Evolutionary conservation across 2,888 invertebrate genomes (phyloP).

Genomic region (Pseudococcus longispinus): DNA sequence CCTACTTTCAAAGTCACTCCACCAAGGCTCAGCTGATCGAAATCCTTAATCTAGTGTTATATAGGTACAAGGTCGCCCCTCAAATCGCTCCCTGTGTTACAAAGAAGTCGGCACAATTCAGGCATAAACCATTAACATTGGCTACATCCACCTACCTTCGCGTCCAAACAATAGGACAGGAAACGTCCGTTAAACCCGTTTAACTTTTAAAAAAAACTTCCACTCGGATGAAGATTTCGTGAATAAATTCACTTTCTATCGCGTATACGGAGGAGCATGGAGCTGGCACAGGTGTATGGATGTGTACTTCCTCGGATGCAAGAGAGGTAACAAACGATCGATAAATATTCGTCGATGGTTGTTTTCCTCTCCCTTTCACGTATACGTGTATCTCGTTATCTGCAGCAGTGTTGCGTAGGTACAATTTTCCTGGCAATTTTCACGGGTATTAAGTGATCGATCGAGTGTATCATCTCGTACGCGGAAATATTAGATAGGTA

Average conservation of each 20-base stretch:
- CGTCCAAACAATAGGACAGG: background rate
- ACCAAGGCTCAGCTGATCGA: background rate
- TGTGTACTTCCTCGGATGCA: background rate
- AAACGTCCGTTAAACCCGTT: slow-evolving; percentile 2
- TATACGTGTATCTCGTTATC: background rate
- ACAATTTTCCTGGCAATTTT: background rate
- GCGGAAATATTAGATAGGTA: background rate
- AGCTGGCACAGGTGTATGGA: background rate
- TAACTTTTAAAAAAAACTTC: background rate
- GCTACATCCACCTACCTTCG: slow-evolving; percentile 14
- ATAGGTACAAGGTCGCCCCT: background rate
- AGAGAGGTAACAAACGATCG: background rate
- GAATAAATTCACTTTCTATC: background rate
- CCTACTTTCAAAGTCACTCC: background rate
- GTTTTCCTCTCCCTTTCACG: background rate
- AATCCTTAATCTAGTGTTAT: background rate
- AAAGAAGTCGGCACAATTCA: slow-evolving; percentile 14
- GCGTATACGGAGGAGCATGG: background rate
- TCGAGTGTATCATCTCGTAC: background rate
- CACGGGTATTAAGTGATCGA: background rate
- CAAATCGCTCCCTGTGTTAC: background rate
- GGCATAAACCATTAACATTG: slow-evolving; percentile 28
- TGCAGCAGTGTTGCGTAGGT: background rate
- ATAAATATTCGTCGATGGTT: slow-evolving; percentile 5
- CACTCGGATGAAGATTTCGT: background rate